Evolutionary conservation across 2,797 vertebrate species (phyloP).

Genomic region (Tangara arthus): DNA sequence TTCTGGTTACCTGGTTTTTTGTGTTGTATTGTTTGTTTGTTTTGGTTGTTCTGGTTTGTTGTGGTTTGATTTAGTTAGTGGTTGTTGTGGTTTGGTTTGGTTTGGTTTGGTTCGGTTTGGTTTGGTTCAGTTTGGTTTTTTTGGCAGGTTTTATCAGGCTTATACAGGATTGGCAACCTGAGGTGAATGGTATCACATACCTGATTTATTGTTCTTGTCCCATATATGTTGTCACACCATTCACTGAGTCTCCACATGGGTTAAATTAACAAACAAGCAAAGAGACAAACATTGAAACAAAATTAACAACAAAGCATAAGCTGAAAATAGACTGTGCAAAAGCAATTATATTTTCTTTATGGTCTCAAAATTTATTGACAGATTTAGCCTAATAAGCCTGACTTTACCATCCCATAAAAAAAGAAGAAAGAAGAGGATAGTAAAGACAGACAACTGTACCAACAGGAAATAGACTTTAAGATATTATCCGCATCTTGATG

Average conservation of each 20-base stretch:
- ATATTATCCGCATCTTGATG: not conserved
- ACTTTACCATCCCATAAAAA: not conserved
- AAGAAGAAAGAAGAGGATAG: not conserved
- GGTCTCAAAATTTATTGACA: not conserved
- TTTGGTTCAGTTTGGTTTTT: not conserved
- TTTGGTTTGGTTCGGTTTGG: no score
- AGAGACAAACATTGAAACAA: not conserved
- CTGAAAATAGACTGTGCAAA: not conserved
- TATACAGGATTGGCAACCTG: not conserved
- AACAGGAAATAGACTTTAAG: not conserved
- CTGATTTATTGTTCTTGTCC: not conserved
- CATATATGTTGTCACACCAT: not conserved
- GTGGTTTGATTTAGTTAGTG: no score
- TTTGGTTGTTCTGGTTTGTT: not conserved
- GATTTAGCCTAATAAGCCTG: not conserved
- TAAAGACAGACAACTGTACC: not conserved
- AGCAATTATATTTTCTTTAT: not conserved
- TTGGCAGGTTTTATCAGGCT: not conserved
- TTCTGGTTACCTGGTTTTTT: not conserved
- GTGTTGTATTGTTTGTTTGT: not conserved
- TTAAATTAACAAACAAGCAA: conserved; percentile 18
- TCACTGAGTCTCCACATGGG: not conserved
- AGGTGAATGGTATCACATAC: not conserved
- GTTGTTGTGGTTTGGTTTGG: no score
- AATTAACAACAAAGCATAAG: not conserved